Percentiles rank a stretch among this genome's conserved stretches.
phyloP scores from a whole-genome alignment of 2,797 vertebrate species.

The Cuniculus paca region DNA sequence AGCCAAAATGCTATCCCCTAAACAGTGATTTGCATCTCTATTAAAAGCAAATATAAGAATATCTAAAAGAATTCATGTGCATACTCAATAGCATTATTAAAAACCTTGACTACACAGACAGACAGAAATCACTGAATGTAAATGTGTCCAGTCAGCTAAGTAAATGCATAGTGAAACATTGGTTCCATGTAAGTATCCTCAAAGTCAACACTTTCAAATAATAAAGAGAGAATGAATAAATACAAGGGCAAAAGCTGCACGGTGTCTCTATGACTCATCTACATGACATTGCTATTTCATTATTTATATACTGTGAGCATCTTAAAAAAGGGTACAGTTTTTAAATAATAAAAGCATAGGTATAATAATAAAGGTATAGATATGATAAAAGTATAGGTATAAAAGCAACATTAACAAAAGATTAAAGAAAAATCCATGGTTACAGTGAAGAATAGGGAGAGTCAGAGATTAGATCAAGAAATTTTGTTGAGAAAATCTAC shows the following conservation, averaged over 20 bases:
- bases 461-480: not conserved
- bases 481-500: not conserved
- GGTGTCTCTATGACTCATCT: not conserved
- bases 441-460: not conserved
- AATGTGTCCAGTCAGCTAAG: not conserved
- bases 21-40: slow-evolving; percentile 50
- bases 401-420: not conserved
- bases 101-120: not conserved
- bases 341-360: slow-evolving; percentile 3
- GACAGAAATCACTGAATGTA: not conserved
- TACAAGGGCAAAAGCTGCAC: not conserved
- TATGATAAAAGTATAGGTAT: slow-evolving; percentile 18
- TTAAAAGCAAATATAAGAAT: slow-evolving; percentile 51
- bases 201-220: slow-evolving; percentile 9
- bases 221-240: not conserved
- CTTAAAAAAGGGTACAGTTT: not conserved
- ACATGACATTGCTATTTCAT: slow-evolving; percentile 25
- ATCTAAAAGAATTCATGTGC: slow-evolving; percentile 65
- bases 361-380: not conserved
- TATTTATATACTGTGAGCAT: not conserved
- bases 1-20: slow-evolving; percentile 30
- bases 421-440: not conserved
- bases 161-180: not conserved
- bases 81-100: not conserved
- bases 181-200: not conserved